Conservation (phyloP, 2,113 vertebrate genomes). For the Synchiropus splendidus region DNA sequence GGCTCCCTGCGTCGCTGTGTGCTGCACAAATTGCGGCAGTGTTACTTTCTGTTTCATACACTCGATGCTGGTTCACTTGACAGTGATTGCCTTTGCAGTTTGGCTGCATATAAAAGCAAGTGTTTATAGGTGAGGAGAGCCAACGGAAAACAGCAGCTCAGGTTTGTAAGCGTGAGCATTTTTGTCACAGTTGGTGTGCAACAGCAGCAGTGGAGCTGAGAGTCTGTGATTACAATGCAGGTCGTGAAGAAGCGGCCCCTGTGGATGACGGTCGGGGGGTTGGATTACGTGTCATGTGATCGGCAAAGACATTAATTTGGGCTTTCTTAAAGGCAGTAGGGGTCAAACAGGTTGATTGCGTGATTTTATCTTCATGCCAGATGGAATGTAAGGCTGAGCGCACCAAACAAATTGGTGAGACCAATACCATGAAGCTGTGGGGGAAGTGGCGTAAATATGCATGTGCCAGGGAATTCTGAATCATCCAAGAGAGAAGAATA, state of each 20-base stretch:
- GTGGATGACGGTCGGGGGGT: constrained; percentile 15
- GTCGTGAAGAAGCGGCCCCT: constrained; percentile 33
- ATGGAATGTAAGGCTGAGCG: constrained; percentile 58
- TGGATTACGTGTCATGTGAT: constrained; percentile 48
- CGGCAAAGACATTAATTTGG: constrained; percentile 63
- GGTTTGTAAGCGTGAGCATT: too few species aligned
- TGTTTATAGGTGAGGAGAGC: constrained; percentile 13
- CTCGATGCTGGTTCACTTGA: not conserved
- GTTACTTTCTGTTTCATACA: not conserved
- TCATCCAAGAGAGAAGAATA: constrained; percentile 50
- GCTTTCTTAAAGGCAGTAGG: constrained; percentile 22
- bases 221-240: constrained; percentile 45
- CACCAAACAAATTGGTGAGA: constrained; percentile 36
- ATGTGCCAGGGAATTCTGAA: constrained; percentile 48
- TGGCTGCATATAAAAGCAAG: constrained; percentile 2
- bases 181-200: constrained; percentile 30
- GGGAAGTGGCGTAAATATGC: constrained; percentile 18
- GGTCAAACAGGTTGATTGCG: too few species aligned
- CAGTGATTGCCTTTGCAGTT: not conserved
- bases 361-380: constrained; percentile 67
- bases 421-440: constrained; percentile 20
- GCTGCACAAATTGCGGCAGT: not conserved
- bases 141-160: constrained; percentile 13
- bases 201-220: constrained; percentile 27
- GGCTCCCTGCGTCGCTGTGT: too few species aligned